Conservation (phyloP, 2,113 vertebrate genomes). For the Ariopsis seemanni region DNA sequence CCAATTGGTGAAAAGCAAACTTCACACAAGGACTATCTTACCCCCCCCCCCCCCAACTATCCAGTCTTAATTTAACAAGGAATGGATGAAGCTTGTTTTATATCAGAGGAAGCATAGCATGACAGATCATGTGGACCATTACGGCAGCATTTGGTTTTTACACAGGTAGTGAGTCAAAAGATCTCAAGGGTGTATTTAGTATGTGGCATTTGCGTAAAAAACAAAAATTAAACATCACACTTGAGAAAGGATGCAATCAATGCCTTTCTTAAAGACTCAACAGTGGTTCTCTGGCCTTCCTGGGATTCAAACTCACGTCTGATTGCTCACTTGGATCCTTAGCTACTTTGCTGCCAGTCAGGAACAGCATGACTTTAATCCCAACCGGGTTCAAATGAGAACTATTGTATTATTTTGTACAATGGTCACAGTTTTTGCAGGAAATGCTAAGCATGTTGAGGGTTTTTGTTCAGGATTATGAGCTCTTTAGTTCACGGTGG, state of each 20-base stretch:
- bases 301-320: not conserved
- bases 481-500: not conserved
- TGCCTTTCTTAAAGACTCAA: not conserved
- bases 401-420: not conserved
- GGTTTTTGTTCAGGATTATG: not conserved
- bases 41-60: no score
- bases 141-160: conserved; percentile 6
- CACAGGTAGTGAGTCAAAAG: conserved; percentile 4
- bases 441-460: not conserved
- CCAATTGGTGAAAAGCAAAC: not conserved
- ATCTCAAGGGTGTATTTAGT: not conserved
- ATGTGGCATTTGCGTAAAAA: not conserved
- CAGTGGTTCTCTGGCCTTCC: not conserved
- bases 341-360: not conserved
- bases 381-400: not conserved
- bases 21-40: not conserved
- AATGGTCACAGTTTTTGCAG: not conserved
- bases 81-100: not conserved
- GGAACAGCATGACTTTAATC: not conserved
- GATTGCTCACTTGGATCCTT: not conserved
- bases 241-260: not conserved
- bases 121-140: conserved; percentile 5
- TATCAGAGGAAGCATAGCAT: not conserved
- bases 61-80: not conserved
- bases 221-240: not conserved